Base-by-base conservation (phyloP, 2,113 vertebrate genomes). In the Bubalus kerabau region DNA sequence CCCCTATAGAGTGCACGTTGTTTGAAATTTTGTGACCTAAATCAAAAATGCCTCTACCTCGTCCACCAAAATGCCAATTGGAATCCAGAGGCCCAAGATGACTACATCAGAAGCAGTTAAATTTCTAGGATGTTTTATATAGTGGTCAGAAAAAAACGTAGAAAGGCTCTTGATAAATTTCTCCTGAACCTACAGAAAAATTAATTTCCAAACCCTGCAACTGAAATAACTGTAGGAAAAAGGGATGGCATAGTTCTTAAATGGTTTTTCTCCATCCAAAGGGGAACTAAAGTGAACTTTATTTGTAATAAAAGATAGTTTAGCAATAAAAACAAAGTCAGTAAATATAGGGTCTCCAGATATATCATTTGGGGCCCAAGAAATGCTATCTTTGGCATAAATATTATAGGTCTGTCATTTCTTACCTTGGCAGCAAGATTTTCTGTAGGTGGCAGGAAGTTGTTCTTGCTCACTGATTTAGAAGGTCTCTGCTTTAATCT, bases 341-440 rank as follows among this genome's bases (percentile, higher is more conserved):
- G 48, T 64, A 97, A 97, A 92, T 93, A 62, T 3, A 95, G 17
- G 32, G 15, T 85, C 93, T 96, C 50, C 8, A 87, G 78, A 82
- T 95, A 86, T 82, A 96, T 91, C 85, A 97, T 97, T 94, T 95
- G 50, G 56, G 90, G 62, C 56, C 91, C 88, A 86, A 95, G 60
- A 97, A 97, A 94, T 96, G 67, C 91, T 97, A 91, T 97, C 78
- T 97, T 98, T 97, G 82, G 94, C 91, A 97, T 93, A 97, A 98
- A 96, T 97, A 98, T 93, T 97, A 97, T 19, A 91, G 56, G 60
- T 97, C 96, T 98, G 95, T 97, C 95, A 97, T 83, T 95, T 97
- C 91, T 96, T 93, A 80, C 19, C 24, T 94, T 93, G 67, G 93
- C 85, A 94, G 95, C 85, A 96, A 97, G 81, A 97, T 97, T 97